Evolutionary conservation across 1,140 invertebrate genomes (phyloP).

Genomic region (Gyrodactylus salaris): DNA sequence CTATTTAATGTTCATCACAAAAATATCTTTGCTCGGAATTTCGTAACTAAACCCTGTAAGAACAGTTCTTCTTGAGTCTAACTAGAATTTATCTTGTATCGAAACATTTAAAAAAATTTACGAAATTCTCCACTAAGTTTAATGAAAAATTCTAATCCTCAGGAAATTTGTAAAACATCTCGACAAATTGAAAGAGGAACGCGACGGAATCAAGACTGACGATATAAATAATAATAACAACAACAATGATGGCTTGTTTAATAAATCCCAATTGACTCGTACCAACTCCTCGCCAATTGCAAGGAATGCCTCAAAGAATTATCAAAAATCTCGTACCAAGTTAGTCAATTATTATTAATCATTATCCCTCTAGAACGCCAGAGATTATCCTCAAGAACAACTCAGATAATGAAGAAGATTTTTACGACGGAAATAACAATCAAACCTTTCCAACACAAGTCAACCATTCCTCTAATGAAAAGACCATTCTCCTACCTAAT

Average conservation of each 20-base stretch:
- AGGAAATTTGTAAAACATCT: background rate
- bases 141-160: background rate
- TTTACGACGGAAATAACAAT: background rate
- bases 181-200: background rate
- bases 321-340: background rate
- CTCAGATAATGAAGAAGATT: background rate
- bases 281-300: background rate
- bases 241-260: too few relatives aligned
- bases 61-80: too few relatives aligned
- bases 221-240: too few relatives aligned
- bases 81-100: too few relatives aligned
- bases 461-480: too few relatives aligned
- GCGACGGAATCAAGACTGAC: background rate
- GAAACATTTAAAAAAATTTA: too few relatives aligned
- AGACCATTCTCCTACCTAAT: background rate
- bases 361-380: background rate
- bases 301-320: background rate
- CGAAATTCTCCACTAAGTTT: too few relatives aligned
- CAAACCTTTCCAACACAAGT: background rate
- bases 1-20: too few relatives aligned
- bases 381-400: background rate
- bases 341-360: background rate
- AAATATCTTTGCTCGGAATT: too few relatives aligned
- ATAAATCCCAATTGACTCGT: background rate
- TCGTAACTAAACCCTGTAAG: too few relatives aligned